phyloP scores from a whole-genome alignment of 2,888 invertebrate genomes.

The Galerucella calmariensis region DNA sequence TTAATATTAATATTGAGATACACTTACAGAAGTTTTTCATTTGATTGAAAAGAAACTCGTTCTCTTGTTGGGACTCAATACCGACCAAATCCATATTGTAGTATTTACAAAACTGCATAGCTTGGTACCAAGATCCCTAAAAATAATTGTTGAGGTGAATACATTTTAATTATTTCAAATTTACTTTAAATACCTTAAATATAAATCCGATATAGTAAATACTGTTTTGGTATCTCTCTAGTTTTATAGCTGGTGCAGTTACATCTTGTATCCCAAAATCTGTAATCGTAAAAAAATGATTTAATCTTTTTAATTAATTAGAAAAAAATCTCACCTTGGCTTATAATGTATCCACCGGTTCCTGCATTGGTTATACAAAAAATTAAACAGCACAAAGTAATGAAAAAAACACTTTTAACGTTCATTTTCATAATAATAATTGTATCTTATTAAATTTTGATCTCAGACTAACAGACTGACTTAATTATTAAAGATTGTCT shows the following conservation, averaged over 20 bases:
- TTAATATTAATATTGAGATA: constrained; percentile 1
- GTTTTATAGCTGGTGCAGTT: neutral
- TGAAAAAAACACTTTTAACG: neutral
- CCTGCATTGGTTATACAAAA: neutral
- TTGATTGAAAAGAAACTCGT: constrained; percentile 26
- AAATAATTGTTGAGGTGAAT: neutral
- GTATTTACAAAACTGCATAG: constrained; percentile 34
- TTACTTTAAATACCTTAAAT: neutral
- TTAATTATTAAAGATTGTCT: neutral
- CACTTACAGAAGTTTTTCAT: constrained; percentile 32
- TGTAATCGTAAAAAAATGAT: neutral
- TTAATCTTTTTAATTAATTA: neutral
- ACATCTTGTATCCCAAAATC: neutral
- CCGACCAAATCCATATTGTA: constrained; percentile 30
- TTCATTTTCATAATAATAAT: neutral
- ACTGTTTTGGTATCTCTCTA: neutral
- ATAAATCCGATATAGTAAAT: constrained; percentile 10
- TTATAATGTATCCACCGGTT: neutral
- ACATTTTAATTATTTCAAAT: neutral
- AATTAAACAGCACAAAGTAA: neutral
- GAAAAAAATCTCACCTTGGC: neutral
- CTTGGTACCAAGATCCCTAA: constrained; percentile 22
- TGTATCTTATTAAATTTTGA: neutral
- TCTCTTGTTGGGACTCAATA: constrained; percentile 31
- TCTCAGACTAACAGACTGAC: neutral